These are phyloP conservation scores for Microctonus hyperodae DNA, from an alignment of 2,888 invertebrate species.

Conservation along the genomic window DNA sequence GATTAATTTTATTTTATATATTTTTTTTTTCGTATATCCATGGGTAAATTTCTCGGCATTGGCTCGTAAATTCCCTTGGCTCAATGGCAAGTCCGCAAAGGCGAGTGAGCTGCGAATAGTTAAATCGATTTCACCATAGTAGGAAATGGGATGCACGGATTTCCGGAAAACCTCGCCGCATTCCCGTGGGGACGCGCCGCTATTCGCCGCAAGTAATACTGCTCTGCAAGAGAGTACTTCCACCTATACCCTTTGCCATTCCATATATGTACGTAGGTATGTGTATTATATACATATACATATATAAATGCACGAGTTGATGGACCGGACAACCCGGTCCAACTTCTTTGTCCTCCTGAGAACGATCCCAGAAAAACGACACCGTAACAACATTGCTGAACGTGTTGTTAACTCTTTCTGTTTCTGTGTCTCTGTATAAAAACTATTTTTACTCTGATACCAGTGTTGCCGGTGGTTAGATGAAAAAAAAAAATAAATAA, in stretches of 20 bases:
- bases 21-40: background rate
- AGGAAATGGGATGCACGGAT: constrained; percentile 37
- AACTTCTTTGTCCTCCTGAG: constrained; percentile 25
- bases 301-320: constrained; percentile 30
- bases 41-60: constrained; percentile 15
- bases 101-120: constrained; percentile 27
- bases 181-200: constrained; percentile 26
- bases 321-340: constrained; percentile 32
- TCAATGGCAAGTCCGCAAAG: constrained; percentile 9
- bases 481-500: constrained; percentile 1
- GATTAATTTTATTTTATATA: background rate
- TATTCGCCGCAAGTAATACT: constrained; percentile 27
- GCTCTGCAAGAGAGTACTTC: constrained; percentile 23
- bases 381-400: constrained; percentile 8
- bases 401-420: constrained; percentile 8
- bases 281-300: constrained; percentile 13
- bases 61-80: constrained; percentile 16
- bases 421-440: background rate
- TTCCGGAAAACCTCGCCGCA: constrained; percentile 31
- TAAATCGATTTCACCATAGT: constrained; percentile 33
- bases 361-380: constrained; percentile 18
- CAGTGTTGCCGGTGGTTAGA: constrained; percentile 10
- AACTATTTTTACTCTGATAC: constrained; percentile 7
- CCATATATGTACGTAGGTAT: background rate
- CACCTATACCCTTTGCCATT: constrained; percentile 4